phyloP scores from a whole-genome alignment of 2,888 invertebrate genomes.

The Thereva nobilitata region DNA sequence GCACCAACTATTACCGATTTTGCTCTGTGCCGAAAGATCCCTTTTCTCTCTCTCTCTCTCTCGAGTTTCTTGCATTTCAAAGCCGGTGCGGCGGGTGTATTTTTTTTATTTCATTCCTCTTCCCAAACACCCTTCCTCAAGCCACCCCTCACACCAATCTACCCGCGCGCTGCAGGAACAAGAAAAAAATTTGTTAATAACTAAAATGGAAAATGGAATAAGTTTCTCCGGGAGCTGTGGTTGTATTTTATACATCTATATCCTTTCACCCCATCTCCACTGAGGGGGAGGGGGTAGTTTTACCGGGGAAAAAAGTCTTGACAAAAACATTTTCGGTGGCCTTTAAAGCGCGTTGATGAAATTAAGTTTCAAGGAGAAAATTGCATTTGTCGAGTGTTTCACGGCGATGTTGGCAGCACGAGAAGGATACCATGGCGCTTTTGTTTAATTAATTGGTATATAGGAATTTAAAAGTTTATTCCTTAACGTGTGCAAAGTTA shows the following conservation, averaged over 20 bases:
- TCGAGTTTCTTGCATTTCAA: too few relatives aligned
- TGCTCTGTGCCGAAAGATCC: neutral
- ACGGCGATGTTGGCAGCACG: too few relatives aligned
- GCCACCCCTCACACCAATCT: neutral
- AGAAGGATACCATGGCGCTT: too few relatives aligned
- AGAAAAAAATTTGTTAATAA: conserved; percentile 26
- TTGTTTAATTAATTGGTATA: too few relatives aligned
- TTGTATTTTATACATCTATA: conserved; percentile 11
- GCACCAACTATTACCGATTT: conserved; percentile 27
- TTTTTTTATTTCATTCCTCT: neutral
- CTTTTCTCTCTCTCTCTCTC: conserved; percentile 19
- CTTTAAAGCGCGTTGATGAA: too few relatives aligned
- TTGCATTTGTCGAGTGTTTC: too few relatives aligned
- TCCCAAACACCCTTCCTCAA: neutral
- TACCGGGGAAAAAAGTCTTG: too few relatives aligned
- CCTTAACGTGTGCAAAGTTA: too few relatives aligned
- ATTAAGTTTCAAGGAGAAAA: too few relatives aligned
- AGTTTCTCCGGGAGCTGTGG: conserved; percentile 16
- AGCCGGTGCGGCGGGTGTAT: conserved; percentile 1
- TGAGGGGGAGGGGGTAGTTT: conserved; percentile 4
- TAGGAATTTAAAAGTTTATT: too few relatives aligned
- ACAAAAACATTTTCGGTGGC: too few relatives aligned
- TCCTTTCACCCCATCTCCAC: neutral
- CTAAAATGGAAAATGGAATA: conserved; percentile 24
- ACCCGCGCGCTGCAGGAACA: neutral